phyloP scores from a whole-genome alignment of 2,797 vertebrate genomes.

The Cygnus olor region DNA sequence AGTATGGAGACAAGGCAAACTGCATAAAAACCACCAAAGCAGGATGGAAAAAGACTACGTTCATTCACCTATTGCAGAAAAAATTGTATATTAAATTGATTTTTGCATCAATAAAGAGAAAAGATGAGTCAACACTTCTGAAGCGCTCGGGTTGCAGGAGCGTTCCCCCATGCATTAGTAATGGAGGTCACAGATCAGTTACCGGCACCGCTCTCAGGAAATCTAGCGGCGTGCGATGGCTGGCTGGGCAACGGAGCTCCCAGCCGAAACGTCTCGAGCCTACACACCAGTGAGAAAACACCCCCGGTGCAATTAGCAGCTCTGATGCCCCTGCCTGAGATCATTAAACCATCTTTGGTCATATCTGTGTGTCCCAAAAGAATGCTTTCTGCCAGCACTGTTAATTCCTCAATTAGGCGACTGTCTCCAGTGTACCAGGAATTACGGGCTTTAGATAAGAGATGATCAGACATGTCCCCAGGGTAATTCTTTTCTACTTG shows the following conservation, averaged over 20 bases:
- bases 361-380: background rate
- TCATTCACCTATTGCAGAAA: background rate
- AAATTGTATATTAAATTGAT: background rate
- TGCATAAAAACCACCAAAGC: background rate
- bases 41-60: background rate
- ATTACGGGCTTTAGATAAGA: background rate
- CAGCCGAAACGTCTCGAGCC: background rate
- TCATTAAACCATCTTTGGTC: background rate
- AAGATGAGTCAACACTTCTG: background rate
- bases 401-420: background rate
- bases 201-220: background rate
- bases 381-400: background rate
- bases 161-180: background rate
- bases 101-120: background rate
- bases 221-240: accelerated
- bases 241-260: background rate
- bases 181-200: background rate
- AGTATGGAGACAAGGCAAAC: background rate
- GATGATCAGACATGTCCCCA: background rate
- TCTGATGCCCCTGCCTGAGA: background rate
- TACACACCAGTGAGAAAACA: background rate
- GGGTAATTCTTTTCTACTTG: background rate
- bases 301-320: background rate
- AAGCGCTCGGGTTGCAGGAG: background rate
- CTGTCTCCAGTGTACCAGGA: background rate